phyloP scores from a whole-genome alignment of 2,113 vertebrate genomes.

The Thymallus thymallus region DNA sequence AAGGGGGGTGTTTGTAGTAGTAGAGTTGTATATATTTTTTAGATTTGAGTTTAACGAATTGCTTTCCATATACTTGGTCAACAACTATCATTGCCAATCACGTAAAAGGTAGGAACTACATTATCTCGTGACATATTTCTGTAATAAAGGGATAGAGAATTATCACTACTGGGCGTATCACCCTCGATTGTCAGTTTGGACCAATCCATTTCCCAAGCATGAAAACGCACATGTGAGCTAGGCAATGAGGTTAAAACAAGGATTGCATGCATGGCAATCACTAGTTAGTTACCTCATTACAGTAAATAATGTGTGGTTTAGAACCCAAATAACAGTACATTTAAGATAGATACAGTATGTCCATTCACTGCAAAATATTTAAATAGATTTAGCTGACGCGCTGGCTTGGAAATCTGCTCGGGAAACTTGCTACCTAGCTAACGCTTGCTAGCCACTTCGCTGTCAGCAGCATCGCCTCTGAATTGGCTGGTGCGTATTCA shows the following conservation, averaged over 20 bases:
- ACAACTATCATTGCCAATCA: not conserved
- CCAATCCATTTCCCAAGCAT: slow-evolving; percentile 29
- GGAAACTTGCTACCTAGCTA: not conserved
- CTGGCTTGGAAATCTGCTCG: slow-evolving; percentile 1
- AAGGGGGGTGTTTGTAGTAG: not conserved
- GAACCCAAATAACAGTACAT: not conserved
- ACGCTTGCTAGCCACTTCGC: not conserved
- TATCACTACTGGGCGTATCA: not conserved
- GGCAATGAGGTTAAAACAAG: no score
- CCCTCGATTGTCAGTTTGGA: slow-evolving; percentile 16
- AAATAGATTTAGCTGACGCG: not conserved
- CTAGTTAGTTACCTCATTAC: not conserved
- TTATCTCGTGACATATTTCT: not conserved
- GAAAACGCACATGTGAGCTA: slow-evolving; percentile 41
- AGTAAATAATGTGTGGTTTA: not conserved
- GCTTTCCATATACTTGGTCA: not conserved
- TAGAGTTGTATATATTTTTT: not conserved
- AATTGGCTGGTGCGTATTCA: not conserved
- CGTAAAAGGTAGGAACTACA: not conserved
- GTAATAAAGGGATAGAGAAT: not conserved
- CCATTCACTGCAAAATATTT: not conserved
- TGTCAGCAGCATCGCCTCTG: not conserved
- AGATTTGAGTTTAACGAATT: not conserved
- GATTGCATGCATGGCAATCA: no score
- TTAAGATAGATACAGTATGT: not conserved